These are phyloP conservation scores for Tenualosa thibaudeaui DNA, from an alignment of 2,797 vertebrate genomes.

Conservation along the genomic window DNA sequence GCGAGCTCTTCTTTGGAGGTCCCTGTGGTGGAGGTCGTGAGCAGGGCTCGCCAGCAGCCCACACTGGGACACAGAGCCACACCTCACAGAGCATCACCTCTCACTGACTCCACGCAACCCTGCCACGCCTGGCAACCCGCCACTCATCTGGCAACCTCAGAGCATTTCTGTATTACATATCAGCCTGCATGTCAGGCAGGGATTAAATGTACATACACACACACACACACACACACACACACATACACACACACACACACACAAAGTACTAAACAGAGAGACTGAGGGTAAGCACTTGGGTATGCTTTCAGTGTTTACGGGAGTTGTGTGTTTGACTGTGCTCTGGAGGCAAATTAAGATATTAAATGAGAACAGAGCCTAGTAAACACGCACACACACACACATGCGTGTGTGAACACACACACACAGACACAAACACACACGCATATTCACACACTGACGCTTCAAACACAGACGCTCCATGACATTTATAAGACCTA, in stretches of 20 bases:
- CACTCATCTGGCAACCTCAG: not conserved
- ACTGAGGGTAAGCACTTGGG: slow-evolving; percentile 3
- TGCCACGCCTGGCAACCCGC: not conserved
- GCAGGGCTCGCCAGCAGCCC: not conserved
- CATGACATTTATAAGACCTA: slow-evolving; percentile 52
- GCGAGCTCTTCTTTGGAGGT: not conserved
- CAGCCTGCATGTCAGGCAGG: not conserved
- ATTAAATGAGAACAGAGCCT: slow-evolving; percentile 11
- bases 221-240: slow-evolving; percentile 10
- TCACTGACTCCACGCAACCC: not conserved
- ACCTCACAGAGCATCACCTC: not conserved
- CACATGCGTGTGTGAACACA: not conserved
- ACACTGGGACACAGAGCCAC: no score
- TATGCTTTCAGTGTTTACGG: slow-evolving; percentile 9
- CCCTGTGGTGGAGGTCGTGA: not conserved
- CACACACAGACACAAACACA: slow-evolving; percentile 15
- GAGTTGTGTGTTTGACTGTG: slow-evolving; percentile 4
- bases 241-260: not conserved
- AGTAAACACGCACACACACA: slow-evolving; percentile 24
- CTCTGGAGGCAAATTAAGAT: slow-evolving; percentile 16
- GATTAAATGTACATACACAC: slow-evolving; percentile 1
- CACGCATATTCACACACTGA: slow-evolving; percentile 13
- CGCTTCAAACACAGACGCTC: not conserved
- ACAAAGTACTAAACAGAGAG: not conserved
- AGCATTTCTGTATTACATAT: not conserved